phyloP scores from a whole-genome alignment of 2,113 vertebrate species.

The Vicugna pacos region DNA sequence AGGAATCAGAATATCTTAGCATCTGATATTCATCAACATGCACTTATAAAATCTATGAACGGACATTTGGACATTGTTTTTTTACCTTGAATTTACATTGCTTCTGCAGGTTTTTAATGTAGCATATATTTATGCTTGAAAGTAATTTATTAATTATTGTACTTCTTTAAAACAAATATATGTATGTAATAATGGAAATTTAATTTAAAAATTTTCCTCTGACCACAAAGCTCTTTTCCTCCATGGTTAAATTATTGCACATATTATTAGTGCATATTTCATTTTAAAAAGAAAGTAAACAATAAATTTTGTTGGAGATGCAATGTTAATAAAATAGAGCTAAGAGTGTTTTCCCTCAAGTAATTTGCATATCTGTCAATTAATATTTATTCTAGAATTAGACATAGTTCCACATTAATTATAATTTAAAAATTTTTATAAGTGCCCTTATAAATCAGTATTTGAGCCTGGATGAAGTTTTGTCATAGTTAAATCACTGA shows the following conservation, averaged over 20 bases:
- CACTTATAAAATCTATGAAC: constrained; percentile 32
- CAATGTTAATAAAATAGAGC: not conserved
- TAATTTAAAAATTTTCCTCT: not conserved
- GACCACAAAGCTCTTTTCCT: not conserved
- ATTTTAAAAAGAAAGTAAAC: not conserved
- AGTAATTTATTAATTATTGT: not conserved
- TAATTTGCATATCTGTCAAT: not conserved
- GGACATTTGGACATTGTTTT: not conserved
- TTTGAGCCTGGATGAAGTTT: constrained; percentile 15
- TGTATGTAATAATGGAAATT: constrained; percentile 15
- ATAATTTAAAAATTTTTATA: not conserved
- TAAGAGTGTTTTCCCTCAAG: not conserved
- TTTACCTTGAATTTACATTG: constrained; percentile 13
- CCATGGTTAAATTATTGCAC: not conserved
- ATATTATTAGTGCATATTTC: constrained; percentile 3
- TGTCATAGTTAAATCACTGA: constrained; percentile 36
- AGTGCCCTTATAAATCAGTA: not conserved
- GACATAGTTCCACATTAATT: constrained; percentile 18
- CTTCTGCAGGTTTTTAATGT: constrained; percentile 33
- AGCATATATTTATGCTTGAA: not conserved
- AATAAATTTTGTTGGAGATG: constrained; percentile 9
- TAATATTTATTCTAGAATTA: constrained; percentile 25
- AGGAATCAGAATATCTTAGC: not conserved
- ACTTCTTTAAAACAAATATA: constrained; percentile 7
- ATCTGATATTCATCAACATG: not conserved